Evolutionary conservation across 2,113 vertebrate genomes (phyloP).

Genomic region (Rhinopithecus roxellana): DNA sequence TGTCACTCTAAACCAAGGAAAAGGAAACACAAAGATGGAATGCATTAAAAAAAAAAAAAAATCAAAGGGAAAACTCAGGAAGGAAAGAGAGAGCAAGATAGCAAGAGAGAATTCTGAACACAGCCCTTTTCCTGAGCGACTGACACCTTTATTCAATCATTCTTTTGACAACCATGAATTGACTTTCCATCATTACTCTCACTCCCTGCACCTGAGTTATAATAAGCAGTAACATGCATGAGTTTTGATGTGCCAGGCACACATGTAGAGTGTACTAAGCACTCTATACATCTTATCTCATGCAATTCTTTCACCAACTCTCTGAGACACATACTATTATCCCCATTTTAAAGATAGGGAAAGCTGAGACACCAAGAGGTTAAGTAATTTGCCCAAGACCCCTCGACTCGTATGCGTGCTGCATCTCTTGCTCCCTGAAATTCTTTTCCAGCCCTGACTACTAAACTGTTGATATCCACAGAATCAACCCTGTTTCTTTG

Average conservation of each 20-base stretch:
- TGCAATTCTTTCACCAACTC: background rate
- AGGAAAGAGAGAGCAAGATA: background rate
- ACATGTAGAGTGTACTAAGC: background rate
- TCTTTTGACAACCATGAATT: constrained; percentile 4
- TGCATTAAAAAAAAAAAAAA: background rate
- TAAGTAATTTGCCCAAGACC: background rate
- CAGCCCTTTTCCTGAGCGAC: background rate
- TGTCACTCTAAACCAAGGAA: constrained; percentile 52
- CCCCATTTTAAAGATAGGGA: constrained; percentile 8
- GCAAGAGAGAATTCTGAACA: constrained; percentile 32
- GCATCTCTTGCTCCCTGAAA: background rate
- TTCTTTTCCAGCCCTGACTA: background rate
- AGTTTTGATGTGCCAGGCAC: background rate
- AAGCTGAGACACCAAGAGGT: background rate
- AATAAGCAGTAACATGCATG: background rate
- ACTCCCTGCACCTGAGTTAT: background rate
- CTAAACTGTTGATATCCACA: background rate
- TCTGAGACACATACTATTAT: background rate
- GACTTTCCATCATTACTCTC: background rate
- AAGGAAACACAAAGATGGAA: constrained; percentile 43
- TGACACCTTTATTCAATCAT: background rate
- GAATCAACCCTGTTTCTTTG: background rate
- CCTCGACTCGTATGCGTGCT: background rate
- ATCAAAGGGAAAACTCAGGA: constrained; percentile 57
- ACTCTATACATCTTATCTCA: background rate